Evolutionary conservation across 2,797 vertebrate genomes (phyloP).

Genomic region (Gymnodraco acuticeps): DNA sequence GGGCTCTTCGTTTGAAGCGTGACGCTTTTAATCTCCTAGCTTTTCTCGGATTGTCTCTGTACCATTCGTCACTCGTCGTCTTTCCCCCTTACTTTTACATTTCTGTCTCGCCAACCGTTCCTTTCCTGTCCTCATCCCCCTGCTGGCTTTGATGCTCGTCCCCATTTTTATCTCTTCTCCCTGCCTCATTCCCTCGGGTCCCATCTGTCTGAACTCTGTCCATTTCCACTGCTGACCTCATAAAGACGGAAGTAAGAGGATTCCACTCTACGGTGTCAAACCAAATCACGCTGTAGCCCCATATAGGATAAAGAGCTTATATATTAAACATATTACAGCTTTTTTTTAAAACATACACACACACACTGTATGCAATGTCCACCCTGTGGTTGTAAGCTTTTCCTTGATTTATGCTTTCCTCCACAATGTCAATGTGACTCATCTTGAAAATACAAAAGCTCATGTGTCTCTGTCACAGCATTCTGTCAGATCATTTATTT

Average conservation of each 20-base stretch:
- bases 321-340: conserved; percentile 77
- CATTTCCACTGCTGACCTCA: conserved; percentile 79
- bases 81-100: conserved; percentile 51
- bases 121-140: conserved; percentile 39
- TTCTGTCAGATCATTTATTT: conserved; percentile 60
- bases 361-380: conserved; percentile 57
- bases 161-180: conserved; percentile 47
- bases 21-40: conserved; percentile 42
- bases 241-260: conserved; percentile 82
- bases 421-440: conserved; percentile 45
- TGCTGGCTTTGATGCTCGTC: conserved; percentile 43
- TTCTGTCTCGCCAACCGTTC: conserved; percentile 30
- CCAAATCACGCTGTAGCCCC: conserved; percentile 70
- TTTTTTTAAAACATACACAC: conserved; percentile 20
- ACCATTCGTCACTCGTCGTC: conserved; percentile 45
- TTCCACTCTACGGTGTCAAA: conserved; percentile 76
- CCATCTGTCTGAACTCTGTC: conserved; percentile 79
- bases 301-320: conserved; percentile 82
- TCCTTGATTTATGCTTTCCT: conserved; percentile 64
- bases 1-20: conserved; percentile 27
- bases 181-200: conserved; percentile 59
- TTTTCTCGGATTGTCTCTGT: conserved; percentile 45
- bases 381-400: conserved; percentile 51
- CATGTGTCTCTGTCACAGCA: conserved; percentile 53
- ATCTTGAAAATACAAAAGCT: conserved; percentile 50